These are phyloP conservation scores for Gallinago undulata DNA, from an alignment of 2,113 vertebrate genomes.

Conservation along the genomic window DNA sequence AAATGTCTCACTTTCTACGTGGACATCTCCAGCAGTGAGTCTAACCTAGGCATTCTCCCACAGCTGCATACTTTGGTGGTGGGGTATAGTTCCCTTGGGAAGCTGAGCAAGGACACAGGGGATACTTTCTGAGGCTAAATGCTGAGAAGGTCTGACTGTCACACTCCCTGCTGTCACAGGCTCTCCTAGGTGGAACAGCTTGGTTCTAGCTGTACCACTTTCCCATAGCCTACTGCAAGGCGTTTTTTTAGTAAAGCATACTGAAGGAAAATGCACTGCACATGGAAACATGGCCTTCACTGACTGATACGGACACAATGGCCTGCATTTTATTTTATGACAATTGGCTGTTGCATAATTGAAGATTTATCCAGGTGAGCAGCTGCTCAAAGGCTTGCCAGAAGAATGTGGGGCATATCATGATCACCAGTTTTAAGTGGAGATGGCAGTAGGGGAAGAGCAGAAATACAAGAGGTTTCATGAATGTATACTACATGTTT, in stretches of 20 bases:
- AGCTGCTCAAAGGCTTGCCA: neutral
- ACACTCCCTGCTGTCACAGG: neutral
- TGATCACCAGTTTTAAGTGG: neutral
- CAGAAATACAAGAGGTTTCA: neutral
- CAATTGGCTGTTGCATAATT: neutral
- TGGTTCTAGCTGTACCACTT: neutral
- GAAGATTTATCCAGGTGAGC: neutral
- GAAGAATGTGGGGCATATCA: neutral
- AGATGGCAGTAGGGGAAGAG: neutral
- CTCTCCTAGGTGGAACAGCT: neutral
- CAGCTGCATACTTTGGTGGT: neutral
- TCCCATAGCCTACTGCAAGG: neutral
- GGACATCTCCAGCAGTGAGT: neutral
- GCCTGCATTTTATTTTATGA: neutral
- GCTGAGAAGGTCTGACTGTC: neutral
- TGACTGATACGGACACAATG: neutral
- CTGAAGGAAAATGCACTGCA: neutral
- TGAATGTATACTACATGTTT: neutral
- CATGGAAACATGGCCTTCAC: fast-evolving
- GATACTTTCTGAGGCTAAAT: neutral
- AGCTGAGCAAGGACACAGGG: neutral
- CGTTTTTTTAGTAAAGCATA: neutral
- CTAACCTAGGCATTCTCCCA: neutral
- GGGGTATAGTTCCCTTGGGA: neutral
- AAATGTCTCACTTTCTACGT: neutral